A percentile compares a stretch with the other conserved stretches of the same genome.
Conservation (phyloP, 1,140 invertebrate genomes). For the Cherax quadricarinatus region DNA sequence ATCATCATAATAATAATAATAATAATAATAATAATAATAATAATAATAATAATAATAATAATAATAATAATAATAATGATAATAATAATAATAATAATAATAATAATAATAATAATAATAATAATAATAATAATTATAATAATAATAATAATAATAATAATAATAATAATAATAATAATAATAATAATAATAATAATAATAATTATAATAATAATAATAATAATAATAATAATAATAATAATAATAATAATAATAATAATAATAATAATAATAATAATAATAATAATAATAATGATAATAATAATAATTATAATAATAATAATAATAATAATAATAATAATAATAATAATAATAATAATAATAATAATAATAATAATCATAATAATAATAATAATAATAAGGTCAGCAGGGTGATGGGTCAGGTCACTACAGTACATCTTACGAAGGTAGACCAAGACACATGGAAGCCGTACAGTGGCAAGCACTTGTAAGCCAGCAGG, state of each 20-base stretch:
- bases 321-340: too few species aligned
- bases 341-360: not conserved
- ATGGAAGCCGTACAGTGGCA: too few species aligned
- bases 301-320: too few species aligned
- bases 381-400: constrained; percentile 1
- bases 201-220: too few species aligned
- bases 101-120: too few species aligned
- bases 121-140: not conserved
- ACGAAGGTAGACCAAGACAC: too few species aligned
- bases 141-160: not conserved
- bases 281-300: not conserved
- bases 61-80: not conserved
- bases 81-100: too few species aligned
- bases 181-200: not conserved
- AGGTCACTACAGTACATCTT: too few species aligned
- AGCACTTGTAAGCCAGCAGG: too few species aligned
- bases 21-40: not conserved
- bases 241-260: not conserved
- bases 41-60: not conserved
- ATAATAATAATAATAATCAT: not conserved
- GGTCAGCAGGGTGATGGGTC: too few species aligned
- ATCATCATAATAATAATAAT: too few species aligned
- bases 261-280: not conserved
- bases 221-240: not conserved
- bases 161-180: not conserved